Evolutionary conservation across 2,797 vertebrate genomes (phyloP).

Genomic region (Apogon talboti): DNA sequence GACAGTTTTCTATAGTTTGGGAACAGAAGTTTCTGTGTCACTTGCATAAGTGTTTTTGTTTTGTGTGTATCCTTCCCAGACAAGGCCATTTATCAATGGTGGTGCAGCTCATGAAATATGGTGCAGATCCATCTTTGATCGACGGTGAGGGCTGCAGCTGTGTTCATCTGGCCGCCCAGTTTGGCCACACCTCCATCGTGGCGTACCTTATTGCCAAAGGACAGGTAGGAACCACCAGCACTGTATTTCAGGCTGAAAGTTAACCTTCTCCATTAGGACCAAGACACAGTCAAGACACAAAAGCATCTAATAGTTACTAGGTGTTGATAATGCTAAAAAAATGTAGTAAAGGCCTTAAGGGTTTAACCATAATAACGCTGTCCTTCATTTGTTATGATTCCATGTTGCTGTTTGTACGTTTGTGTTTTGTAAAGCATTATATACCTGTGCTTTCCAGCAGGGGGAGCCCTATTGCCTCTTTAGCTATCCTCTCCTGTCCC

Average conservation of each 20-base stretch:
- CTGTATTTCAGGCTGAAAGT: too few relatives aligned
- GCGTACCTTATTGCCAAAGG: conserved; percentile 99
- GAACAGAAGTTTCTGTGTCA: neutral
- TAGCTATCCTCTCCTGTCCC: neutral
- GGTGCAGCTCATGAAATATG: conserved; percentile 98
- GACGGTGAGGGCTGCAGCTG: conserved; percentile 99
- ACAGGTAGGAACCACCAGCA: conserved; percentile 83
- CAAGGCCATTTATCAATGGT: conserved; percentile 99
- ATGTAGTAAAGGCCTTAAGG: too few relatives aligned
- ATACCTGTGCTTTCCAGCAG: conserved; percentile 47
- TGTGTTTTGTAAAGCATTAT: neutral
- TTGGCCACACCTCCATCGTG: conserved; percentile 98
- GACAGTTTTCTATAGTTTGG: neutral
- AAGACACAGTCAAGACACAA: too few relatives aligned
- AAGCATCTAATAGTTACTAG: too few relatives aligned
- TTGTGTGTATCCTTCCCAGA: conserved; percentile 70
- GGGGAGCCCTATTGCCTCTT: conserved; percentile 37
- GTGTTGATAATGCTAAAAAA: too few relatives aligned
- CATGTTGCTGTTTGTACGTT: neutral
- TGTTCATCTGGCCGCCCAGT: conserved; percentile 97
- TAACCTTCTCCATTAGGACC: too few relatives aligned
- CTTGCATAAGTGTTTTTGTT: neutral
- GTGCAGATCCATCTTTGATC: conserved; percentile 96
- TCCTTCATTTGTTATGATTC: neutral
- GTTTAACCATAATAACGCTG: neutral